Evolutionary conservation across 2,797 vertebrate genomes (phyloP).

Genomic region (Apodemus agrarius): DNA sequence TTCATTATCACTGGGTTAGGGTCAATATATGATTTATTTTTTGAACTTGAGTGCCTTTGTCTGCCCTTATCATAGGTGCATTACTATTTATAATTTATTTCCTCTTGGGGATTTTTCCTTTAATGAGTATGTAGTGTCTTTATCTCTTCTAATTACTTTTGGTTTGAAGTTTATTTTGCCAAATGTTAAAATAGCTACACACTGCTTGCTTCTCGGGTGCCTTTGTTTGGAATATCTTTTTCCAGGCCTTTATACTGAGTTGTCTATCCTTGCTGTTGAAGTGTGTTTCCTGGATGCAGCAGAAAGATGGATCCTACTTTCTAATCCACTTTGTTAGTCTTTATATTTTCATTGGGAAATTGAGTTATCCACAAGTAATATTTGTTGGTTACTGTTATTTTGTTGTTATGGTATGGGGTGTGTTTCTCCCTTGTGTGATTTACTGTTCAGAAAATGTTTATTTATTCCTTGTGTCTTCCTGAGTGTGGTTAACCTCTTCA

Average conservation of each 20-base stretch:
- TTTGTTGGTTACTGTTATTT: background rate
- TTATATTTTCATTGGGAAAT: background rate
- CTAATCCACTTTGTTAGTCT: background rate
- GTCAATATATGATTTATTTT: background rate
- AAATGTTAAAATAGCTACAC: background rate
- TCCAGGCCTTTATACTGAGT: background rate
- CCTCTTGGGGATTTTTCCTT: background rate
- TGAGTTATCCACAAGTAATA: background rate
- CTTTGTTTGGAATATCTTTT: background rate
- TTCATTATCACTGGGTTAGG: background rate
- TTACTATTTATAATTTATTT: background rate
- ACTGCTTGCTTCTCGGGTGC: background rate
- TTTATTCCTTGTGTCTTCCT: background rate
- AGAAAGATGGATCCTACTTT: background rate
- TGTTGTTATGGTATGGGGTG: background rate
- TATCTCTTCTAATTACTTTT: background rate
- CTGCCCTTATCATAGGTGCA: background rate
- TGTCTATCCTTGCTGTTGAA: background rate
- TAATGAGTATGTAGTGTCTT: background rate
- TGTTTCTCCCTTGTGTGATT: background rate
- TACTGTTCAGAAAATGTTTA: background rate
- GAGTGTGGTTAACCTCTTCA: background rate
- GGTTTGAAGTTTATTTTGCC: background rate
- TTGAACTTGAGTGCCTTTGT: background rate
- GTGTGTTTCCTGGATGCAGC: background rate